Evolutionary conservation across 2,797 vertebrate genomes (phyloP).

Genomic region (Lepilemur septentrionalis): DNA sequence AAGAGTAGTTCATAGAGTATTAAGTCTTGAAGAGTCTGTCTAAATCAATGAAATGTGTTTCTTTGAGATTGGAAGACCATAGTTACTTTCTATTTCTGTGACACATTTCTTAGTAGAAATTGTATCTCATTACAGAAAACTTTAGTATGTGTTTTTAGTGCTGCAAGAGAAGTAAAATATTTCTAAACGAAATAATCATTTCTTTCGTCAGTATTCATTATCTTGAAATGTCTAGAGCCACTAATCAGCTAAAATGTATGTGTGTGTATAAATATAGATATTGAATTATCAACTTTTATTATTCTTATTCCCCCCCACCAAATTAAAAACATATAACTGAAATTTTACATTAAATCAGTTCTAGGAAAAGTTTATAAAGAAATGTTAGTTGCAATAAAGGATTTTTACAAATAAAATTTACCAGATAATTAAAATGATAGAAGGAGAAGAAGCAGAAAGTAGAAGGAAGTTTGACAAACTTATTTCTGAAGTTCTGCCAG

Average conservation of each 20-base stretch:
- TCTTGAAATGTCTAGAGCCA: background rate
- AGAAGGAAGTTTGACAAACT: background rate
- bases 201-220: background rate
- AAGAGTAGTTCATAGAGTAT: background rate
- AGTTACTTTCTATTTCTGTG: background rate
- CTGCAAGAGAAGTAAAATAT: background rate
- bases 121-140: background rate
- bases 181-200: background rate
- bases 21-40: background rate
- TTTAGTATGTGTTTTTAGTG: background rate
- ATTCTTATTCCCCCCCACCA: background rate
- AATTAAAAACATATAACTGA: background rate
- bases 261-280: background rate
- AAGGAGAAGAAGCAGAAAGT: background rate
- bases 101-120: background rate
- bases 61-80: background rate
- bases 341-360: background rate
- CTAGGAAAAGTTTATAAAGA: background rate
- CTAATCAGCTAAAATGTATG: background rate
- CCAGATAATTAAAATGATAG: background rate
- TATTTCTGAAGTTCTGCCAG: background rate
- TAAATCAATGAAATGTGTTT: background rate
- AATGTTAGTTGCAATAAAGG: background rate
- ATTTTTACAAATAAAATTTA: background rate
- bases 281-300: background rate